Evolutionary conservation across 2,113 vertebrate species (phyloP).

Genomic region (Dasyprocta punctata): DNA sequence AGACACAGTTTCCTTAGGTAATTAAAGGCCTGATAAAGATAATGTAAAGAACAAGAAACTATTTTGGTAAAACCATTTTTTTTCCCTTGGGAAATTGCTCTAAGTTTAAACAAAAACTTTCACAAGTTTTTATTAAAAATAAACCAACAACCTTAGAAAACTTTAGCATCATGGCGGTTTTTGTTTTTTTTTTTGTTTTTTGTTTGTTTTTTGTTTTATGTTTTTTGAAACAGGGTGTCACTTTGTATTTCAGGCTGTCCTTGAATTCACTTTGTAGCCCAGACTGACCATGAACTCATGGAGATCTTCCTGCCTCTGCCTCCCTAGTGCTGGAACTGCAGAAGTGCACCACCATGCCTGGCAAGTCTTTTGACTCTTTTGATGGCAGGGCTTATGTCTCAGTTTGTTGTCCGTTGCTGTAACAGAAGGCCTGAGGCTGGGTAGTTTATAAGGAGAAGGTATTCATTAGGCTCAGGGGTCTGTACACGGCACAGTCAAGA

Average conservation of each 20-base stretch:
- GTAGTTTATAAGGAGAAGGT: neutral
- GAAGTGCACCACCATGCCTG: neutral
- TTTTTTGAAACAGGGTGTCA: neutral
- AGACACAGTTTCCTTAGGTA: neutral
- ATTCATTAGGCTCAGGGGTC: neutral
- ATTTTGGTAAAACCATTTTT: neutral
- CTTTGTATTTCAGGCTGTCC: neutral
- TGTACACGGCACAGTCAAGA: neutral
- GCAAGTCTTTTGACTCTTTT: neutral
- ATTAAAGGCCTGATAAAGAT: neutral
- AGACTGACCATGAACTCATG: neutral
- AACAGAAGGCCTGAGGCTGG: neutral
- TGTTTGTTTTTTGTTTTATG: neutral
- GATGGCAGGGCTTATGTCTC: neutral
- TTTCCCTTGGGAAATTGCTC: neutral
- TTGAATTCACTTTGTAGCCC: neutral
- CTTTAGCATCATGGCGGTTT: neutral
- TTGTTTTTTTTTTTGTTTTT: neutral
- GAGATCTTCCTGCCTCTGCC: neutral
- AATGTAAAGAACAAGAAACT: neutral
- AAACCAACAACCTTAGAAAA: neutral
- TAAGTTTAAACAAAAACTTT: neutral
- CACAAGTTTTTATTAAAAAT: neutral
- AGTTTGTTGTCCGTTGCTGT: neutral
- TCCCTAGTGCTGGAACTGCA: neutral